A percentile compares a stretch with the other conserved stretches of the same genome.
These are phyloP conservation scores for Bembecia ichneumoniformis DNA, from an alignment of 2,888 invertebrate genomes.

Conservation along the genomic window DNA sequence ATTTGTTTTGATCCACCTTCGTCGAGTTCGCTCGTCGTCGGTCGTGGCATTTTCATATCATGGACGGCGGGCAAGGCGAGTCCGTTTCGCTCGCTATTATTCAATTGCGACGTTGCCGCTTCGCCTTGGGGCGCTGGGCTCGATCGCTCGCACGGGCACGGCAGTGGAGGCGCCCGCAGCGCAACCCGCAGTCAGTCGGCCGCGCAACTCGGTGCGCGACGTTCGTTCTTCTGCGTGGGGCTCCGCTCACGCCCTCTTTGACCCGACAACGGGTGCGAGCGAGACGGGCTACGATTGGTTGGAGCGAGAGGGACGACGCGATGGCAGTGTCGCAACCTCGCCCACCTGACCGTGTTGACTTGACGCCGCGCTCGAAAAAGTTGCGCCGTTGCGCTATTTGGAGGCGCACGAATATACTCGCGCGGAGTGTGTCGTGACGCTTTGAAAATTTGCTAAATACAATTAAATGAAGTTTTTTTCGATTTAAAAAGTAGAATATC, in stretches of 20 bases:
- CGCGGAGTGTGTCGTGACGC: slow-evolving; percentile 54
- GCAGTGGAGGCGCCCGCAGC: slow-evolving; percentile 33
- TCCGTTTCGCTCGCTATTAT: slow-evolving; percentile 57
- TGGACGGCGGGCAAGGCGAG: slow-evolving; percentile 24
- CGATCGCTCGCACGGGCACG: slow-evolving; percentile 38
- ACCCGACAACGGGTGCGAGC: slow-evolving; percentile 41
- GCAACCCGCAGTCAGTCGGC: slow-evolving; percentile 68
- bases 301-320: slow-evolving; percentile 43
- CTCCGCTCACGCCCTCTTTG: slow-evolving; percentile 43
- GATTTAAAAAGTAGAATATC: slow-evolving; percentile 29
- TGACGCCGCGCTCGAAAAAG: slow-evolving; percentile 72
- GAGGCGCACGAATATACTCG: slow-evolving; percentile 67
- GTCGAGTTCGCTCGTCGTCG: slow-evolving; percentile 42
- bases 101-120: slow-evolving; percentile 60
- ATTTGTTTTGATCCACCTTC: slow-evolving; percentile 68
- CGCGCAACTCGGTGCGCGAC: slow-evolving; percentile 71
- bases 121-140: slow-evolving; percentile 27
- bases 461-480: slow-evolving; percentile 39
- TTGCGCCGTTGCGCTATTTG: slow-evolving; percentile 73
- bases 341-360: slow-evolving; percentile 73
- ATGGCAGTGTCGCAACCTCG: slow-evolving; percentile 72
- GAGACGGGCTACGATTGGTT: slow-evolving; percentile 33
- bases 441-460: slow-evolving; percentile 49
- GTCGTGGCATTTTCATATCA: slow-evolving; percentile 59
- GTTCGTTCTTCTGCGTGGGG: slow-evolving; percentile 63